Percentiles rank a stretch among this genome's conserved stretches.
Conservation (phyloP, 2,888 invertebrate genomes). For the Leptinotarsa peninsularis region DNA sequence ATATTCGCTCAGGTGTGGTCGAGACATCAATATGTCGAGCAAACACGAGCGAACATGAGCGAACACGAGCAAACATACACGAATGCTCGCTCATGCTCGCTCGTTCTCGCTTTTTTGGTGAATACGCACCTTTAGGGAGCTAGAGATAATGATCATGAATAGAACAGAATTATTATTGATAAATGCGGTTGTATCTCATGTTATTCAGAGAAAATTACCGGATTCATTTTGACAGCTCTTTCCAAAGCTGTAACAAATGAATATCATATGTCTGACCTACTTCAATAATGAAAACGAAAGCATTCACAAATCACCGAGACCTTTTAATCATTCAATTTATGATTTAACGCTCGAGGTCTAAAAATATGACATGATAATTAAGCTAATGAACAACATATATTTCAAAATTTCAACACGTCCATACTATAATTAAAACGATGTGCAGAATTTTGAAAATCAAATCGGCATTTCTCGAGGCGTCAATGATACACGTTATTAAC, state of each 20-base stretch:
- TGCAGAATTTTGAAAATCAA: slow-evolving; percentile 8
- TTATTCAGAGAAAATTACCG: background rate
- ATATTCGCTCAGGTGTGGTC: no score
- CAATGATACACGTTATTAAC: slow-evolving; percentile 19
- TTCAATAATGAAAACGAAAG: background rate
- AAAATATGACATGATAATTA: slow-evolving; percentile 12
- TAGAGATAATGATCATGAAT: no score
- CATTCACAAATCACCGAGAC: background rate
- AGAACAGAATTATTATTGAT: no score
- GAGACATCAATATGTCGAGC: no score
- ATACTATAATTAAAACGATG: background rate
- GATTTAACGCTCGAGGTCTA: background rate
- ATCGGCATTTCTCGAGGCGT: background rate
- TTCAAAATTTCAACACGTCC: slow-evolving; percentile 15
- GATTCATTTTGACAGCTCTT: background rate
- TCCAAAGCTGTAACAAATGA: background rate
- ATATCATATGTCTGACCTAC: slow-evolving; percentile 1
- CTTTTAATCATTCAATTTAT: slow-evolving; percentile 3
- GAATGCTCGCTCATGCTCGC: no score
- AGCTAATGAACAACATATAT: slow-evolving; percentile 5
- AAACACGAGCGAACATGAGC: no score
- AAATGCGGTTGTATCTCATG: no score
- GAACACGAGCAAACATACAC: no score
- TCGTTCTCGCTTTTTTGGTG: no score
- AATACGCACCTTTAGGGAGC: no score